A percentile compares a stretch with the other conserved stretches of the same genome.
Conservation (phyloP, 2,888 invertebrate genomes). For the Cataglyphis altisquamis region DNA sequence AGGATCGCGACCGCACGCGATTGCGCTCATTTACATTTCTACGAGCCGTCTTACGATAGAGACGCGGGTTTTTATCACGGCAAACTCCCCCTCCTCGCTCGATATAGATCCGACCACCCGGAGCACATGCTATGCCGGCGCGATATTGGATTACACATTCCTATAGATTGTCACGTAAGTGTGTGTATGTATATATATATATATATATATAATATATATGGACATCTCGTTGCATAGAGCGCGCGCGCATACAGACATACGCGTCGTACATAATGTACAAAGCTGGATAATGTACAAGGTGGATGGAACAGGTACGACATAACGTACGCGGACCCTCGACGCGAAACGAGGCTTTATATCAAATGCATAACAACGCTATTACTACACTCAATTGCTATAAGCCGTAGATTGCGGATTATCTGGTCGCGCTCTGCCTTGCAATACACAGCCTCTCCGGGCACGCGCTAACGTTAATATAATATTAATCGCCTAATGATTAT, state of each 20-base stretch:
- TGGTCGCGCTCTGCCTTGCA: slow-evolving; percentile 59
- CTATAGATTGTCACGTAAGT: slow-evolving; percentile 49
- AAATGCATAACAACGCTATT: slow-evolving; percentile 81
- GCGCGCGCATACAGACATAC: background rate
- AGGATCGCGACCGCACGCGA: slow-evolving; percentile 37
- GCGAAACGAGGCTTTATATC: slow-evolving; percentile 78
- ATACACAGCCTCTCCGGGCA: slow-evolving; percentile 37
- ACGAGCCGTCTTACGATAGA: slow-evolving; percentile 35
- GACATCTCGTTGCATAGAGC: background rate
- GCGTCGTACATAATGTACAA: slow-evolving; percentile 57
- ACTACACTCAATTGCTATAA: slow-evolving; percentile 80
- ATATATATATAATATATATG: background rate
- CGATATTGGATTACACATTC: slow-evolving; percentile 64
- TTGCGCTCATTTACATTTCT: slow-evolving; percentile 48
- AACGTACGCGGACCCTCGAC: slow-evolving; percentile 62
- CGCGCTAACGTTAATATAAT: slow-evolving; percentile 71
- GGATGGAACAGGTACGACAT: slow-evolving; percentile 65
- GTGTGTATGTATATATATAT: slow-evolving; percentile 4
- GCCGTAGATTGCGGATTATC: slow-evolving; percentile 81
- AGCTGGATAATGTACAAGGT: slow-evolving; percentile 67
- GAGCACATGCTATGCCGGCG: slow-evolving; percentile 37
- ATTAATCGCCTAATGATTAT: slow-evolving; percentile 77
- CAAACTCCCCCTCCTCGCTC: background rate
- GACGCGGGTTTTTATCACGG: slow-evolving; percentile 28
- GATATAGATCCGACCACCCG: slow-evolving; percentile 55